Conservation (phyloP, 2,888 invertebrate species). For the Diadromus collaris region DNA sequence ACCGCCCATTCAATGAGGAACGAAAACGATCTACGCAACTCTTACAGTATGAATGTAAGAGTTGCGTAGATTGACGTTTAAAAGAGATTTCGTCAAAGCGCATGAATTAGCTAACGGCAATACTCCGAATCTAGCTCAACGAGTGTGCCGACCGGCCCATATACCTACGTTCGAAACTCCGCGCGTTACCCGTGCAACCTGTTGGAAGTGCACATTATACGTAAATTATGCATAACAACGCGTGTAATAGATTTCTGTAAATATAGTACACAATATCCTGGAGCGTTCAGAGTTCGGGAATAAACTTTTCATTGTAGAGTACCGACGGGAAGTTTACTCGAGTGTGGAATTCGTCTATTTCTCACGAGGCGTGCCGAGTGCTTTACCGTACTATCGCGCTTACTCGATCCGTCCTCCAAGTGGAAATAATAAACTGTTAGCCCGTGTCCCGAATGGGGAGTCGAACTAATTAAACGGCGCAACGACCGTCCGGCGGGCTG, state of each 20-base stretch:
- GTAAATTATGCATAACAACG: constrained; percentile 42
- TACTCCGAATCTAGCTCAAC: not conserved
- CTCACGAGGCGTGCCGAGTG: not conserved
- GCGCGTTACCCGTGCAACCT: constrained; percentile 31
- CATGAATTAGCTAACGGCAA: constrained; percentile 5
- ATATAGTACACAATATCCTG: constrained; percentile 23
- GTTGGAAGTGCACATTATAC: constrained; percentile 6
- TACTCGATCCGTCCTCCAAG: constrained; percentile 42
- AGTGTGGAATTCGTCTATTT: constrained; percentile 23
- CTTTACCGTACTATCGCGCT: constrained; percentile 28
- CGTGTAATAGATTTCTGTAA: constrained; percentile 42
- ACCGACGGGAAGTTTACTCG: constrained; percentile 6
- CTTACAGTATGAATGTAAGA: too few species aligned
- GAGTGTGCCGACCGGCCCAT: not conserved
- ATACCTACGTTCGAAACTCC: not conserved
- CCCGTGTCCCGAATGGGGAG: constrained; percentile 37
- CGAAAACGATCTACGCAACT: too few species aligned
- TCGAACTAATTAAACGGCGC: constrained; percentile 69
- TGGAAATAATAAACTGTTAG: constrained; percentile 59
- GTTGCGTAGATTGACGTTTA: not conserved
- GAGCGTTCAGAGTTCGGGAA: constrained; percentile 9
- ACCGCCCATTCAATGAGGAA: not conserved
- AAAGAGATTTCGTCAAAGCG: not conserved
- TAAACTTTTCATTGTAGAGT: constrained; percentile 36
- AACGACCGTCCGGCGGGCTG: constrained; percentile 51